Evolutionary conservation across 2,797 vertebrate species (phyloP), one percentile per base, ranked within the genome.

Genomic region (Benthosema pterotum): DNA sequence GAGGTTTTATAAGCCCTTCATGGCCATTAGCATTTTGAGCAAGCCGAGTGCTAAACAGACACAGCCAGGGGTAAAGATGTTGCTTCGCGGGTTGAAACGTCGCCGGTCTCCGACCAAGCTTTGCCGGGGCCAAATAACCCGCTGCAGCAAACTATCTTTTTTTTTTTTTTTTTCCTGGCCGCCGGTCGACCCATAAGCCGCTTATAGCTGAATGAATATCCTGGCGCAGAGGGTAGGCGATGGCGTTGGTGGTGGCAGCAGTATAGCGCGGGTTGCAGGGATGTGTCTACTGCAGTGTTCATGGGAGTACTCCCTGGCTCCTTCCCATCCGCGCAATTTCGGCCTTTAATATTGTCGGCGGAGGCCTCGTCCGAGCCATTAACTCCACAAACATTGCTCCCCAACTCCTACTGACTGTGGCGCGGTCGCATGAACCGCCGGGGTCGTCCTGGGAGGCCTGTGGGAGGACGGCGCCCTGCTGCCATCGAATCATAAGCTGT

Each of bases 1-100:
- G 14, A 56, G 68, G 50, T 18, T 82, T 4, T 22, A 4, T 78
- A 73, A 80, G 75, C 62, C 1, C 42, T 79, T 78, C 14, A 59
- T 1, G 56, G 67, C 64, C 83, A 79, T 87, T 86, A 87, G 64
- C 82, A 78, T 83, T 71, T 60, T 65, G 61, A 78, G 62, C 60
- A 73, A 66, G 52, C 52, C 58, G 56, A 42, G 42, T 63, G 69
- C 75, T 72, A 57, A 59, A 38, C 42, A 62, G 11, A n/a, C 62
- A 58, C 69, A 71, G 72, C 65, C 54, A 53, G 65, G 64, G 72
- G 74, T 75, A 47, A 77, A 86, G 73, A 60, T 47, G 32, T 38
- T 38, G 69, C 67, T 65, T 73, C 62, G 75, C 54, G 17, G 64
- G 51, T 3, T n/a, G 60, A 69, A 61, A 9, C 75, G 52, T 53